Percentiles rank a stretch among this genome's conserved stretches.
Evolutionary conservation across 35 echinoderm and acorn worm genomes (phyloP).

Genomic region (Anneissia japonica): DNA sequence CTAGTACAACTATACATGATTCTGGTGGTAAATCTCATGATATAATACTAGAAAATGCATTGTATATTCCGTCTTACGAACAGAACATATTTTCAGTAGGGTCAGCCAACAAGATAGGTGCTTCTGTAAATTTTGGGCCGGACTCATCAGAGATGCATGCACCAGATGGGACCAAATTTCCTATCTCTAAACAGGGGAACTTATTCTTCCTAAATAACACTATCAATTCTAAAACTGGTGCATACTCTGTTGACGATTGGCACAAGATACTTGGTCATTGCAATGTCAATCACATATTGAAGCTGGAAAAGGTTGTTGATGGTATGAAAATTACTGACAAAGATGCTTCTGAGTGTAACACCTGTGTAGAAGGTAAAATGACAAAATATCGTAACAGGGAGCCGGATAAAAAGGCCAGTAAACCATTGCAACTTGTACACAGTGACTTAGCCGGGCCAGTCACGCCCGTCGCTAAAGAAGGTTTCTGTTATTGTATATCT

Average conservation of each 20-base stretch:
- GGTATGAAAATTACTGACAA: background rate
- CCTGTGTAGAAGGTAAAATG: background rate
- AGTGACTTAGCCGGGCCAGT: background rate
- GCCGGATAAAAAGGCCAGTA: background rate
- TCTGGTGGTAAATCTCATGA: background rate
- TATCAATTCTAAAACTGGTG: too few relatives aligned
- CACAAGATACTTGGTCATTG: background rate
- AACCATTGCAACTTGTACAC: too few relatives aligned
- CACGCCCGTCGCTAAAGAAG: background rate
- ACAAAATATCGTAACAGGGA: background rate
- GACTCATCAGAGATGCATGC: background rate
- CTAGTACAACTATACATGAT: conserved; percentile 3
- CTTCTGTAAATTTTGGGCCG: background rate
- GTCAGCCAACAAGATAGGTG: background rate
- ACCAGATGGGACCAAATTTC: background rate
- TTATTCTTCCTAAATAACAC: background rate
- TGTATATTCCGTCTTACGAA: background rate
- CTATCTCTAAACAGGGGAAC: background rate
- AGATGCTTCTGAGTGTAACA: background rate
- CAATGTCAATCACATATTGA: background rate
- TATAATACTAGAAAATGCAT: background rate
- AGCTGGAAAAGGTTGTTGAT: background rate
- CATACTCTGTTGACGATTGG: background rate
- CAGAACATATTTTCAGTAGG: background rate
- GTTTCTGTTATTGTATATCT: too few relatives aligned